Base-by-base conservation (phyloP, 1,140 invertebrate species). In the Leguminivora glycinivorella region DNA sequence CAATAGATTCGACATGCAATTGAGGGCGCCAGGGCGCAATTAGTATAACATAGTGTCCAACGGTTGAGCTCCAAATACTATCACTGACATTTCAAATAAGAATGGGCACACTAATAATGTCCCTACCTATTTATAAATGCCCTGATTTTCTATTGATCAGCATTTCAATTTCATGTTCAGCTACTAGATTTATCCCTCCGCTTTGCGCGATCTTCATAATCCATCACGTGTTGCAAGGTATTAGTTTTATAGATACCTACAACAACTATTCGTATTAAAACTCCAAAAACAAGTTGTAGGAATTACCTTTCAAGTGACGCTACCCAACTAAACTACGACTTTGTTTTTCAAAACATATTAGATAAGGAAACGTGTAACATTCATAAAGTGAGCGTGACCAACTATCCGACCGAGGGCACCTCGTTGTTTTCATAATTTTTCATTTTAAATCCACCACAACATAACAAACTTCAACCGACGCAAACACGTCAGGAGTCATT, bases 31-130 rank as follows among this genome's bases (percentile, higher is more conserved):
- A n/a, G 17, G 43, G 43, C 43, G 43, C 14, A 4, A 4, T 9
- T 52, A 2, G 19, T 52, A 52, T 52, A 1, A 17, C 40, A n/a
- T 43, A 43, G 40, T 17, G 40, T 43, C 9, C 47, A 52, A 52
- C 47, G 47, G 19, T 22, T 52, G 47, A 52, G 47, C 47, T 52
- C 19, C 47, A 52, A 52, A 52, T 52, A 52, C 47, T 52, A 52
- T 52, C 47, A 52, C 5, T 52, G 47, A 52, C 47, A 52, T 52
- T 22, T 52, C 17, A 22, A 22, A 52, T 52, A 22, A 52, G 47
- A 52, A 52, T 52, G 19, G 19, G 19, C 10, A 52, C 47, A 52
- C 43, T 19, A 52, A 22, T 22, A 52, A 22, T 10, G n/a, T 38
- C 6, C 34, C 10, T 38, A 38, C 10, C 34, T 52, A 52, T 52